Percentiles rank a stretch among this genome's conserved stretches.
These are phyloP conservation scores for Microctonus hyperodae DNA, from an alignment of 2,888 invertebrate species.

Conservation along the genomic window DNA sequence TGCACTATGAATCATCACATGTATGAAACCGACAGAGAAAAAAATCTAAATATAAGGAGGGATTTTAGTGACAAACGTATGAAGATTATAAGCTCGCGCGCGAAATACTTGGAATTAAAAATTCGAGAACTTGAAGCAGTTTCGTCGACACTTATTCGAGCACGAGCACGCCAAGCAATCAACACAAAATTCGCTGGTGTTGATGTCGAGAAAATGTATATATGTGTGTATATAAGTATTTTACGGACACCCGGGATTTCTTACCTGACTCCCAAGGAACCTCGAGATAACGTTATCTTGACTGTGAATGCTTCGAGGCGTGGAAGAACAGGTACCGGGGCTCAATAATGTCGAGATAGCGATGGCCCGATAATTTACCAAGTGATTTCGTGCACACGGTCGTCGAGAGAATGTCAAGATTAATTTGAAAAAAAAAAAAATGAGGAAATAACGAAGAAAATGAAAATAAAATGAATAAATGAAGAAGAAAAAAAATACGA, in stretches of 20 bases:
- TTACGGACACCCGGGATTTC: slow-evolving; percentile 37
- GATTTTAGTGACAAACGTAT: too few relatives aligned
- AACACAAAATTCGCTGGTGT: neutral
- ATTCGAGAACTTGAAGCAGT: neutral
- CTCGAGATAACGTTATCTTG: slow-evolving; percentile 58
- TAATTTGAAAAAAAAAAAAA: slow-evolving; percentile 37
- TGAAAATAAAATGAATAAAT: slow-evolving; percentile 1
- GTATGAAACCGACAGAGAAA: slow-evolving; percentile 7
- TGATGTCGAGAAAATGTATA: slow-evolving; percentile 10
- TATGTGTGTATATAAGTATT: slow-evolving; percentile 33
- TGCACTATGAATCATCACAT: slow-evolving; percentile 11
- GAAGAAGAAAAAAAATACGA: slow-evolving; percentile 6
- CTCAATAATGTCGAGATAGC: slow-evolving; percentile 58
- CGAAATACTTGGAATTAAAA: neutral
- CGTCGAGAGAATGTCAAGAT: slow-evolving; percentile 34
- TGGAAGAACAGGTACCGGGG: slow-evolving; percentile 52
- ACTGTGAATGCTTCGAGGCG: slow-evolving; percentile 55
- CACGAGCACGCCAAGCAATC: neutral
- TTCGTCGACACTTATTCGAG: neutral
- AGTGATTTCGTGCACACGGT: slow-evolving; percentile 47
- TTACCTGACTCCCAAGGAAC: slow-evolving; percentile 49
- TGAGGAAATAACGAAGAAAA: neutral
- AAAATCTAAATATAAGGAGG: neutral
- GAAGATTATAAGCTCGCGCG: neutral
- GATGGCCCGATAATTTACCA: slow-evolving; percentile 55